phyloP scores from a whole-genome alignment of 2,888 invertebrate species.

The Argynnis bischoffii region DNA sequence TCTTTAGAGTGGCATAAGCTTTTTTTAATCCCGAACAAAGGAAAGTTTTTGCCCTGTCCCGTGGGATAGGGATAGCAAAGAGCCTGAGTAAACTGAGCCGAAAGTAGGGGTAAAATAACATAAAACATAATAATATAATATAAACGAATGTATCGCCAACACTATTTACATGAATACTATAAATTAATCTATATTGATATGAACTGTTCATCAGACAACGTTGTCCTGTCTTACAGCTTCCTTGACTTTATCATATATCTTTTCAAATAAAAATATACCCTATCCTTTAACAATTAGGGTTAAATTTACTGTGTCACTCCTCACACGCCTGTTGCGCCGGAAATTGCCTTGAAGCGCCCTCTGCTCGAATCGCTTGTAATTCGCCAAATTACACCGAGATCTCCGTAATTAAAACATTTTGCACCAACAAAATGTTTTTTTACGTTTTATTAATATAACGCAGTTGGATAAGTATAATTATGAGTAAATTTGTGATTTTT shows the following conservation, averaged over 20 bases:
- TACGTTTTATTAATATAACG: background rate
- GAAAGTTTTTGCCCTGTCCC: too few species aligned
- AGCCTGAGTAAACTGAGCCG: too few species aligned
- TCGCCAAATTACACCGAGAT: constrained; percentile 72
- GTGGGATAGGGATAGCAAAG: too few species aligned
- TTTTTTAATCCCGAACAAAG: too few species aligned
- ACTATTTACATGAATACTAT: background rate
- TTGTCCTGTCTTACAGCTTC: constrained; percentile 11
- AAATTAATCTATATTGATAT: constrained; percentile 9
- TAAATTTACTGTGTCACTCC: constrained; percentile 18
- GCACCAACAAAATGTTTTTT: constrained; percentile 27
- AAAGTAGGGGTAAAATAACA: too few species aligned
- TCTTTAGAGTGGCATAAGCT: too few species aligned
- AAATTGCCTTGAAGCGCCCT: constrained; percentile 73
- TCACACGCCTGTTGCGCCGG: constrained; percentile 72
- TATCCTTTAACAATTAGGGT: constrained; percentile 8
- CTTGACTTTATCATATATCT: constrained; percentile 8
- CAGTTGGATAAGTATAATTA: background rate
- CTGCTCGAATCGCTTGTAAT: constrained; percentile 73
- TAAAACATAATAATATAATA: too few species aligned
- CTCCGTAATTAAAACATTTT: constrained; percentile 74
- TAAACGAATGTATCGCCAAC: background rate
- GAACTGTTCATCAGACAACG: constrained; percentile 17
- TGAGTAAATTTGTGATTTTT: background rate
- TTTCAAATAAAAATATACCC: constrained; percentile 22